phyloP scores from a whole-genome alignment of 2,888 invertebrate species.

The Caenorhabditis sp. region DNA sequence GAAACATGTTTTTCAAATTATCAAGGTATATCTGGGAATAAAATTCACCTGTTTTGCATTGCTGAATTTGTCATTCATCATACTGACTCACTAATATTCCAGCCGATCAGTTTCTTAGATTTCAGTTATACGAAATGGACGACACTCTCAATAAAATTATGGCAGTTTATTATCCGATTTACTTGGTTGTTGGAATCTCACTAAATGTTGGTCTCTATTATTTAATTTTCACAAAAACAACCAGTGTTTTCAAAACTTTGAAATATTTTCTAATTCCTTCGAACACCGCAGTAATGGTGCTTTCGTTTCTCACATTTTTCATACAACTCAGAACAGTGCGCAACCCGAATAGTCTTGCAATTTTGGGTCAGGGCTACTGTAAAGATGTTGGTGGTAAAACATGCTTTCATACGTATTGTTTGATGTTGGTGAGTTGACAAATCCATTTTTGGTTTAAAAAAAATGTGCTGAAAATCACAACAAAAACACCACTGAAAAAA shows the following conservation, averaged over 20 bases:
- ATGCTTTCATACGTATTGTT: constrained; percentile 23
- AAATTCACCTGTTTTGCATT: too few species aligned
- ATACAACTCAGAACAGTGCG: constrained; percentile 12
- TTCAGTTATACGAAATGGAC: too few species aligned
- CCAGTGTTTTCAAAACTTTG: not conserved
- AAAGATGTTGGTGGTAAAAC: constrained; percentile 6
- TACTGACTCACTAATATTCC: too few species aligned
- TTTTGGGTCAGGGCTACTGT: constrained; percentile 25
- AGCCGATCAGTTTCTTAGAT: too few species aligned
- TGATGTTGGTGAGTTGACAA: constrained; percentile 15
- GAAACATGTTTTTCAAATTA: too few species aligned
- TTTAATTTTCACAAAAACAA: not conserved
- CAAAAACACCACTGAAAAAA: too few species aligned
- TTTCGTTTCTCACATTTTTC: not conserved
- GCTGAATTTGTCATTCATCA: too few species aligned
- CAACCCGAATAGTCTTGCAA: constrained; percentile 16
- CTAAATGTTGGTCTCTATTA: not conserved
- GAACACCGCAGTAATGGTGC: not conserved
- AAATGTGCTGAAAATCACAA: not conserved
- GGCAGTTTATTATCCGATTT: not conserved
- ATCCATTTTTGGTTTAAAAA: not conserved
- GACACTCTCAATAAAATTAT: not conserved
- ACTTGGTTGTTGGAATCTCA: not conserved
- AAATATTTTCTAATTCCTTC: not conserved
- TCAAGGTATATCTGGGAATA: too few species aligned